Evolutionary conservation across 2,888 invertebrate genomes (phyloP), one percentile per base, ranked within the genome.

Genomic region (Petrophora chlorosata): DNA sequence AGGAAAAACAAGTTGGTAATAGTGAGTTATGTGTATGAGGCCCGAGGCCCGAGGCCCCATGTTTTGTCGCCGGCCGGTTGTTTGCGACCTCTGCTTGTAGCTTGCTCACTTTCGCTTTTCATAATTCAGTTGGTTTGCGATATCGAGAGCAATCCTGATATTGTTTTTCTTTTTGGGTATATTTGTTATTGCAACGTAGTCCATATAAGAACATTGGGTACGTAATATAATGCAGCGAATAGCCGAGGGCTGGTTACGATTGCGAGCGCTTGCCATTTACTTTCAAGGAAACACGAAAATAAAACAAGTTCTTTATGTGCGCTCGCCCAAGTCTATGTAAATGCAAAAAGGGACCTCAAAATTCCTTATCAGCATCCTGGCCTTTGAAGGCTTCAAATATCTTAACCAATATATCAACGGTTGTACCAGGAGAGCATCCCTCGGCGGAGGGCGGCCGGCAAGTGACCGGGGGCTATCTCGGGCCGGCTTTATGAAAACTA

Each of bases 401-500:
- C 76, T 68, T 67, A 56, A 59, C 56, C 71, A 64, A 81, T 79
- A 79, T 78, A 82, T 80, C 77, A 77, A 67, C 57, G 61, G 56
- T 65, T 62, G 67, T 70, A 76, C 71, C 62, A 76, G 70, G 66
- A 67, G 65, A 63, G 67, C 76, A 77, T 74, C 76, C 78, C 77
- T 70, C 55, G 67, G 67, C 56, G 56, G 68, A 65, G 67, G 71
- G n/a, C n/a, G n/a, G n/a, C n/a, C n/a, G 71, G 65, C 66, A 73
- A 75, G 25, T 75, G 79, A 79, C 79, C 79, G 76, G 72, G 40
- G 79, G 82, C 82, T 82, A 83, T 82, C 85, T 77, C 74, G 78
- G 67, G 66, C 67, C 61, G 79, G 86, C 82, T 86, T 88, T 87
- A 88, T 87, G 87, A 86, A 87, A 87, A 88, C 88, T 86, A 88